Evolutionary conservation across 2,113 vertebrate genomes (phyloP), one percentile per base, ranked within the genome.

Genomic region (Trachemys scripta): DNA sequence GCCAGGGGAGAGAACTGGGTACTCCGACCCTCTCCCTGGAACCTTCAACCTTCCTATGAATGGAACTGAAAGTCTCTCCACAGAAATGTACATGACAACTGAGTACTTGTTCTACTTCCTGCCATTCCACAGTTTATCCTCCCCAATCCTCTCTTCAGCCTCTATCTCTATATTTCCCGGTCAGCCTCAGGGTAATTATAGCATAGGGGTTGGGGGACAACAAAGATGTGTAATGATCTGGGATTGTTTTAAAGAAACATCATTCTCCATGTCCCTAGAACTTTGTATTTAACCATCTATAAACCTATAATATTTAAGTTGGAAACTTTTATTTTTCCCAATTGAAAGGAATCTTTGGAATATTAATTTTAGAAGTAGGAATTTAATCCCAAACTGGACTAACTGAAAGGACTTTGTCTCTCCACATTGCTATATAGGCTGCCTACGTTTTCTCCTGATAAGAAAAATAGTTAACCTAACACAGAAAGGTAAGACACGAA

Each of bases 61-160:
- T 12, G 1, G 4, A 76, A 35, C 87, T 80, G 89, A 62, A 84
- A 90, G 90, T 88, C 11, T 31, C 87, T 91, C 78, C 1, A 78
- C 62, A 72, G 72, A 82, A 91, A 91, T 12, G 50, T 89, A 25
- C 24, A 78, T 51, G 45, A 25, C 75, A 76, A 84, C 27, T 84
- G 38, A 29, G 5, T 25, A 87, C 87, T 27, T 93, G 83, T 78
- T 90, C 50, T 80, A 19, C 87, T 93, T 97, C 93, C 78, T 90
- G 35, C 86, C n/a, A 85, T 79, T 90, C 54, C 6, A 12, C 42
- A 47, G 42, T 4, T 38, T 72, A 72, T n/a, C 16, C n/a, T 72
- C n/a, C 7, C n/a, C 20, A n/a, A 10, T 19, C 19, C n/a, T 90
- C 78, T 8, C 72, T 90, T 87, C 87, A 56, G 51, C 45, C 62